Base-by-base conservation (phyloP, 2,797 vertebrate species). In the Tapirus indicus region DNA sequence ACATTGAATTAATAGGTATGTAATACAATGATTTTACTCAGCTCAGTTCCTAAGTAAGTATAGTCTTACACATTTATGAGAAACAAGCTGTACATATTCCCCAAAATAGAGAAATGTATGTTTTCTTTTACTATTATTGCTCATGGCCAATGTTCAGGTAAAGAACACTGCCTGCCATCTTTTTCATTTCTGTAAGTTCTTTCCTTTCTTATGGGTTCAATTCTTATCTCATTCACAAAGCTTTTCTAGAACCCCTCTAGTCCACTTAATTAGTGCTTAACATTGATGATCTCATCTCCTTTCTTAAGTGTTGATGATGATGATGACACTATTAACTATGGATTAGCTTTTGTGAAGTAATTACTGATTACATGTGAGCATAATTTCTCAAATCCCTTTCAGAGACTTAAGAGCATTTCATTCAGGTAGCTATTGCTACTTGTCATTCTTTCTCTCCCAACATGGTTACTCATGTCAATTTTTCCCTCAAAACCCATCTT, bases 321-420 rank as follows among this genome's bases (percentile, higher is more conserved):
- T 90, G 77, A 62, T 62, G 74, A 69, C 77, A 35, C 2, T 91
- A 58, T 78, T 79, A 94, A 79, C 60, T 75, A 54, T 41, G 16
- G 16, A 64, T 66, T 97, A 88, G 64, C 62, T 91, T 94, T 83
- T 79, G 60, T 66, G 38, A 80, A 66, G n/a, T 91, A 88, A 97
- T 97, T 93, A 64, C 69, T 86, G 27, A 80, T 86, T 69, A 77
- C 17, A 89, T 54, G 56, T 21, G 35, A 64, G 49, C 18, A 35
- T 56, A 72, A 80, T 88, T 23, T 69, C 71, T 69, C 85, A 91
- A 85, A 77, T 88, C 13, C 80, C 66, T 66, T 91, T 69, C 44
- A 87, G 47, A 89, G 35, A 38, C 29, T 84, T 88, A 38, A 85
- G n/a, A 96, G 29, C 23, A 95, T 88, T 41, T 47, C 47, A 47